Evolutionary conservation across 2,797 vertebrate genomes (phyloP), one percentile per base, ranked within the genome.

Genomic region (Enteromius treurensis): DNA sequence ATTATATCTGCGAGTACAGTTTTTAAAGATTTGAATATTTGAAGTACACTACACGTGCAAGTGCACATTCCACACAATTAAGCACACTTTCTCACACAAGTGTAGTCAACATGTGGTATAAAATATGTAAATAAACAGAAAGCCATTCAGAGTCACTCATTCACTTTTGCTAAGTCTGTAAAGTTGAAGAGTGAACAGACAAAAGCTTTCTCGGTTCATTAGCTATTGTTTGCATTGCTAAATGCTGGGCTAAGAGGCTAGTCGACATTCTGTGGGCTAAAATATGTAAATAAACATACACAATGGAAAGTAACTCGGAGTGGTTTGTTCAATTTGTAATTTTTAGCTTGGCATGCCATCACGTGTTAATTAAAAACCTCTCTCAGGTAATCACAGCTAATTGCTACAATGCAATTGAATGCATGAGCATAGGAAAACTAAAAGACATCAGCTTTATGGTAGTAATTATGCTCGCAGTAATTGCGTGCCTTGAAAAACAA

Each of bases 381-480:
- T 55, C 77, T 42, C 71, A 77, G 71, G n/a, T 77, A 82, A 79
- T 79, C 79, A 84, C 55, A 29, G 58, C 55, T 79, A 77, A 86
- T 88, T 82, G 55, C 65, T 80, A 14, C 49, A 77, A 45, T 51
- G 71, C 53, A 83, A 62, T 34, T 80, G 47, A 86, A 82, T 51
- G 75, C 55, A 6, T 13, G 77, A 26, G 55, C 37, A 26, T 47
- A 26, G 47, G 47, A 45, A 74, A 83, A 85, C 58, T 67, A 82
- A 64, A 75, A 71, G 64, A 86, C 60, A 47, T 19, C 45, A 77
- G 55, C 29, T 76, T 82, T 80, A 74, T 51, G 19, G 10, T 32
- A 67, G 37, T 73, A 42, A 80, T 83, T 86, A 60, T 49, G 40
- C 10, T 15, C 26, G 17, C 45, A 42, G 37, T 74, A 49, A 70